Percentiles rank a stretch among this genome's conserved stretches.
Evolutionary conservation across 2,888 invertebrate species (phyloP).

Genomic region (Diarsia mendica): DNA sequence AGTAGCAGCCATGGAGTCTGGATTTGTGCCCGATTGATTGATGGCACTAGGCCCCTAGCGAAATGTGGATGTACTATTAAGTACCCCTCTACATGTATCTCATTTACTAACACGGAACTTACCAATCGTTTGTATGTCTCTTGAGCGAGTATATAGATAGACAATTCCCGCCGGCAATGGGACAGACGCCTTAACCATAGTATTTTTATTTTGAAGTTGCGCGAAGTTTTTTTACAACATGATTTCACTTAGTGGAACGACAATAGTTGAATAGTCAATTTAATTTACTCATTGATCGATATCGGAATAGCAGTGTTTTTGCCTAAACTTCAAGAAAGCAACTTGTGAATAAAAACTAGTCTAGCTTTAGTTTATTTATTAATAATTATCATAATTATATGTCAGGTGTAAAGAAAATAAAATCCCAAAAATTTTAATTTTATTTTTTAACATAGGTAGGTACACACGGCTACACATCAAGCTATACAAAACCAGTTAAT

Average conservation of each 20-base stretch:
- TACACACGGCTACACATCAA: no score
- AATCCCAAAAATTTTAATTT: no score
- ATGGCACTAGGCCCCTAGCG: neutral
- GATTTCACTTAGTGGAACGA: neutral
- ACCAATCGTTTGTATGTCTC: neutral
- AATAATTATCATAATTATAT: neutral
- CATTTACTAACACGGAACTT: neutral
- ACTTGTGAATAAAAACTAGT: neutral
- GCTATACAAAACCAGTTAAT: no score
- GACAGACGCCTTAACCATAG: neutral
- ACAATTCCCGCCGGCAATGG: neutral
- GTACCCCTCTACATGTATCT: neutral
- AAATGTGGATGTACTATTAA: neutral
- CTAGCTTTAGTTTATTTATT: neutral
- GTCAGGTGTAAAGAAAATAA: no score
- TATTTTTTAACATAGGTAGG: no score
- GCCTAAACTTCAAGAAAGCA: neutral
- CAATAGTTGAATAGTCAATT: neutral
- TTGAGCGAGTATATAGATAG: neutral
- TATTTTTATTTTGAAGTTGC: neutral
- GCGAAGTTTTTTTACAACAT: neutral
- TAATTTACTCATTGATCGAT: neutral
- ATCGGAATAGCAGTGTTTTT: neutral
- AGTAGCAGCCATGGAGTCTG: neutral
- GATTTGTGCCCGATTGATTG: neutral